A percentile compares a stretch with the other conserved stretches of the same genome.
phyloP scores from a whole-genome alignment of 1,140 invertebrate genomes.

The Calliopsis andreniformis region DNA sequence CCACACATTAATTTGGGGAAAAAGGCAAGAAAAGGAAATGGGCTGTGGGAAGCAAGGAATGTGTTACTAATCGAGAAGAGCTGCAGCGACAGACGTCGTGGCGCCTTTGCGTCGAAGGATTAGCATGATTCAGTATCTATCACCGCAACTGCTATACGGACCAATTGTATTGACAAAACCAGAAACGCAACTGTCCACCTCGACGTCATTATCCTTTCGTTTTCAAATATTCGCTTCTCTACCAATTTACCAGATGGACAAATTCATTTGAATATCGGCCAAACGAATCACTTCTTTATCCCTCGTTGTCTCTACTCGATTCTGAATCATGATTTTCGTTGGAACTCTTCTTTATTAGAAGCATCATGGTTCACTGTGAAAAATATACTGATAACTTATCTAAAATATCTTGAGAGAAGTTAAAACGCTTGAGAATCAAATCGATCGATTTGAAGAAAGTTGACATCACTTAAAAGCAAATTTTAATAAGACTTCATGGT shows the following conservation, averaged over 20 bases:
- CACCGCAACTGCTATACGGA: constrained; percentile 8
- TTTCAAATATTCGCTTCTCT: not conserved
- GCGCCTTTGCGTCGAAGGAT: constrained; percentile 47
- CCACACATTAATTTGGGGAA: not conserved
- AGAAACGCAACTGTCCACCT: not conserved
- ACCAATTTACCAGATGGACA: not conserved
- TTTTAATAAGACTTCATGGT: constrained; percentile 11
- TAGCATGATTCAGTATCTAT: constrained; percentile 55
- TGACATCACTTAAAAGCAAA: not conserved
- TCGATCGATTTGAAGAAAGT: too few species aligned
- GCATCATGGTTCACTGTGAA: too few species aligned
- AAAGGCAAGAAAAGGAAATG: not conserved
- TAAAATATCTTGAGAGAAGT: too few species aligned
- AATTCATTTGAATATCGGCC: not conserved
- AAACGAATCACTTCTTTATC: not conserved
- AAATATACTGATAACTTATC: too few species aligned
- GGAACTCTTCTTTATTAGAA: too few species aligned
- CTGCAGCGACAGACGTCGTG: constrained; percentile 30
- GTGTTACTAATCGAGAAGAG: not conserved
- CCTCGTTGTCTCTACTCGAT: not conserved
- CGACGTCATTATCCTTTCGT: constrained; percentile 2
- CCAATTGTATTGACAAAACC: not conserved
- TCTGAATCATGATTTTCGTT: not conserved
- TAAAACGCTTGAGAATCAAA: too few species aligned
- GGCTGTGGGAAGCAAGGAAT: not conserved